Base-by-base conservation (phyloP, 2,113 vertebrate species). In the Ctenomys sociabilis region DNA sequence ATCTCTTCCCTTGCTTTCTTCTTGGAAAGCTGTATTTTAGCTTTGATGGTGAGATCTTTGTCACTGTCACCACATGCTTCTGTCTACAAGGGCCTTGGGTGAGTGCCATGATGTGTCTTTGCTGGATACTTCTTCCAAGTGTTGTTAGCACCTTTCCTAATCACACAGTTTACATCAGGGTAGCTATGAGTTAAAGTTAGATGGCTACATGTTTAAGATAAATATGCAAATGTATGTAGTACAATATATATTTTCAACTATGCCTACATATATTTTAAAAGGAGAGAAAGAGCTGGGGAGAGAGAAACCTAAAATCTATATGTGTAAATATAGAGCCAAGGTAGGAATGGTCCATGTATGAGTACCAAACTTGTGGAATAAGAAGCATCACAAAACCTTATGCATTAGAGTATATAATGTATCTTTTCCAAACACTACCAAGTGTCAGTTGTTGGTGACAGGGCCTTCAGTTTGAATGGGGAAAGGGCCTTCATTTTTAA, bases 31-130 rank as follows among this genome's bases (percentile, higher is more conserved):
- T 96, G 57, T 87, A 57, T 66, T 97, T 98, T 24, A 93, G 52
- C 80, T 77, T 91, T 97, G n/a, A 14, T 32, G 85, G 26, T 75
- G 90, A 96, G 61, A 6, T 96, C 93, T 95, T 96, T 97, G 72
- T 95, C 90, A 70, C 96, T 95, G 45, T 95, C 0, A 0, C 91
- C 32, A 80, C 80, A 93, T 28, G 3, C 57, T 96, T 96, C 57
- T 90, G 85, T 97, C 49, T 97, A 73, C 24, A 78, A 97, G 96
- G 81, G 0, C 32, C 17, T 63, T 89, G 30, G 52, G 32, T 52
- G 32, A 80, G 96, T 21, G 17, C 66, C 57, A 59, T 43, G 37
- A 70, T 40, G 78, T 32, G 26, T 97, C 82, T 96, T 96, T 26
- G 16, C 93, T 72, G 72, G 84, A 77, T 37, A 40, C 32, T 84